Base-by-base conservation (phyloP, 2,888 invertebrate genomes). In the Liposcelis brunnea region DNA sequence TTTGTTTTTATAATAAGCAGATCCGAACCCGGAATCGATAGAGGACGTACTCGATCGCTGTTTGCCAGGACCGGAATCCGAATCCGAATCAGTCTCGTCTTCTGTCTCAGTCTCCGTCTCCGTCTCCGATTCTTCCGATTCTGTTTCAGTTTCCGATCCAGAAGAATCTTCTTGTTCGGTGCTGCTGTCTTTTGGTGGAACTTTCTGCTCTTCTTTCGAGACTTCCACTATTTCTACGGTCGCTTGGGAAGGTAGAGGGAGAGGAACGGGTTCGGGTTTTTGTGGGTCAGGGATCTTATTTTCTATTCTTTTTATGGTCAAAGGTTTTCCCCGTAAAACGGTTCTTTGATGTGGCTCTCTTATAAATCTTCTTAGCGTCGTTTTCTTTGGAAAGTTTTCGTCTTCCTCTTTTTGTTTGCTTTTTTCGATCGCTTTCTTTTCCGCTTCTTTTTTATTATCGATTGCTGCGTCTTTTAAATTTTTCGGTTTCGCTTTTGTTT, bases 1-100 rank as follows among this genome's bases (percentile, higher is more conserved):
- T 40, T 18, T 40, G 12, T 14, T 14, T 40, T 40, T 40, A 40
- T 14, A 40, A 19, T 21, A 40, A 35, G 35, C 35, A 74, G 63
- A 72, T 61, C 83, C 82, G 62, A 85, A 83, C 52, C 85, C 84
- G 48, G 85, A 85, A 66, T 85, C 85, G 62, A 80, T 81, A 55
- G 84, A 84, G 56, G 81, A 80, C 49, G 81, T 83, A 47, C 79
- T 79, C 42, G 69, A 71, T 57, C 75, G 16, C 50, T 49, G 31
- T 46, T 51, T 35, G 35, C 43, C 21, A 46, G 16, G 1, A 33
- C 18, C 36, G 18, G 15, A 14, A 21, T 46, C 37, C 37, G 43
- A 40, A 38, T 51, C 47, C 47, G 46, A 35, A 35, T 52, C 51
- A 51, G 48, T 50, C 46, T 51, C 47, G 47, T 51, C 49, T 10